These are phyloP conservation scores for Varanus komodoensis DNA, from an alignment of 2,113 vertebrate genomes.

Conservation along the genomic window DNA sequence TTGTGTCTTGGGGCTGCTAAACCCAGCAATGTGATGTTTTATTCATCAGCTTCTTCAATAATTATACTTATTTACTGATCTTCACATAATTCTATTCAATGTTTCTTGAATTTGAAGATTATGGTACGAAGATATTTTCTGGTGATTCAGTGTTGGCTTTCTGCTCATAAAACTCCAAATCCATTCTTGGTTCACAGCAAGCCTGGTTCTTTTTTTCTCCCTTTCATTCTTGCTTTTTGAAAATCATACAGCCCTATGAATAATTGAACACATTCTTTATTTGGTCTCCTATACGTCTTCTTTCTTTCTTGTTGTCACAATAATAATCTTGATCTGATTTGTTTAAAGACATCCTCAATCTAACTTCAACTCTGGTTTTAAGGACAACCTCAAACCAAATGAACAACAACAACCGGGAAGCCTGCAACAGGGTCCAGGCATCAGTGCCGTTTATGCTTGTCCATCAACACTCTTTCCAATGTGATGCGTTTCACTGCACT, in stretches of 20 bases:
- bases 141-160: conserved; percentile 58
- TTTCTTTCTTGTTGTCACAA: conserved; percentile 45
- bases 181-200: conserved; percentile 50
- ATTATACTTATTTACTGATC: conserved; percentile 72
- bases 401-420: not conserved
- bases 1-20: conserved; percentile 51
- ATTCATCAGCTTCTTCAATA: conserved; percentile 72
- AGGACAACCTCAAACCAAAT: conserved; percentile 14
- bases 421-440: too few species aligned
- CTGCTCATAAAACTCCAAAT: conserved; percentile 57
- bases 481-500: too few species aligned
- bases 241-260: conserved; percentile 68
- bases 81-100: conserved; percentile 61
- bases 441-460: too few species aligned
- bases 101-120: conserved; percentile 62
- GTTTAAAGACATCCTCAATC: conserved; percentile 43
- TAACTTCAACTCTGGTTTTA: conserved; percentile 49
- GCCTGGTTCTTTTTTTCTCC: not conserved
- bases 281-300: conserved; percentile 48
- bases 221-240: conserved; percentile 39
- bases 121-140: conserved; percentile 45
- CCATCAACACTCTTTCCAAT: too few species aligned
- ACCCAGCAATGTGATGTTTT: conserved; percentile 61
- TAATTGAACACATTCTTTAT: conserved; percentile 71
- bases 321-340: conserved; percentile 66